Evolutionary conservation across 2,888 invertebrate genomes (phyloP), one percentile per base, ranked within the genome.

Genomic region (Synergus itoensis): DNA sequence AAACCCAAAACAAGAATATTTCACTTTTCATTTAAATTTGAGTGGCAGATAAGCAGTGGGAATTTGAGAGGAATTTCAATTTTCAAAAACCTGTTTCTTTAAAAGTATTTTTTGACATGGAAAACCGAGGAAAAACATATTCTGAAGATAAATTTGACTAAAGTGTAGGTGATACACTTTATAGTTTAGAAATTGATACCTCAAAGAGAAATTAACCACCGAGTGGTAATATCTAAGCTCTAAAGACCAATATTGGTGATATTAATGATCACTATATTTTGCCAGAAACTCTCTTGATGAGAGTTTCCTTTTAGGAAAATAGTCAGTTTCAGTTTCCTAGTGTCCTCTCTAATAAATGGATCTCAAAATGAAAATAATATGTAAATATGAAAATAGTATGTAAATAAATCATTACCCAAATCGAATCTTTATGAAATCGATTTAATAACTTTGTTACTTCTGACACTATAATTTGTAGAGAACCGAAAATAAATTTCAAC

Each of bases 191-290:
- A 45, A 67, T 36, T 63, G 63, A 63, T 63, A 63, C 36, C n/a
- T 36, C 40, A 12, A 63, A 63, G 63, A 36, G 36, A 16, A 63
- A 36, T 63, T 63, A 63, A 63, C 36, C 40, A 63, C 67, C 21
- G 7, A 45, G 18, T 45, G 41, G 7, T 21, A 43, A 67, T 67
- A 67, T 45, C 14, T 21, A 14, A 18, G 1, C 45, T 67, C 45
- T 45, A 45, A 67, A 45, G 18, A 67, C 45, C 67, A 67, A 45
- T 67, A 14, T 18, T 14, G 3, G 67, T 43, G 45, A 43, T 28
- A 45, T 67, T 67, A 21, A 67, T 1, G 5, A 21, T 43, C 67
- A 45, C 18, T 28, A 21, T 43, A 45, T 67, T 67, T 43, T 14
- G 12, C 45, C 18, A 67, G 16, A 67, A 67, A 67, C 16, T 67